Percentiles rank a stretch among this genome's conserved stretches.
These are phyloP conservation scores for Apis laboriosa DNA, from an alignment of 1,140 invertebrate species.

Conservation along the genomic window DNA sequence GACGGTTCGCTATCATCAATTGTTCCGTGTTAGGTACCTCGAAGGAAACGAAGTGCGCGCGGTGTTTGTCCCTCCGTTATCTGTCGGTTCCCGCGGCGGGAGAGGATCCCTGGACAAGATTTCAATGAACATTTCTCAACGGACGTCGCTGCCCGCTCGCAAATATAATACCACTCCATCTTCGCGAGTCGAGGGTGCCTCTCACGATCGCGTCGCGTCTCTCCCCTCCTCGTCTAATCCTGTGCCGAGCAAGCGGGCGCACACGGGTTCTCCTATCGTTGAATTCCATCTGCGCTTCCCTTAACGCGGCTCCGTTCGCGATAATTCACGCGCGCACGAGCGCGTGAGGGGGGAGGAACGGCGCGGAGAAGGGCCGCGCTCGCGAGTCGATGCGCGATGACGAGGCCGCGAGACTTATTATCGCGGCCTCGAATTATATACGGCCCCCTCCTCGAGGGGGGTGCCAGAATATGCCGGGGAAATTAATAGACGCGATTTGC, in stretches of 20 bases:
- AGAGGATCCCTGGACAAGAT: conserved; percentile 41
- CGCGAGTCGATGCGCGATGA: conserved; percentile 40
- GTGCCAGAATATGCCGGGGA: too few species aligned
- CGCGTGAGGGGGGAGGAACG: neutral
- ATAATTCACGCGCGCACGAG: conserved; percentile 51
- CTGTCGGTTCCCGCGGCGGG: neutral
- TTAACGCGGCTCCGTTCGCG: conserved; percentile 27
- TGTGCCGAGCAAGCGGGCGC: neutral
- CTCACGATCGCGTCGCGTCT: neutral
- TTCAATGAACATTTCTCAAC: conserved; percentile 62
- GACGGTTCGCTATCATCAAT: conserved; percentile 62
- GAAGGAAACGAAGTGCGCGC: neutral
- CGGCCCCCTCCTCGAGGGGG: too few species aligned
- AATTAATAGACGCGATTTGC: conserved; percentile 34
- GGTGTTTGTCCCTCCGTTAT: neutral
- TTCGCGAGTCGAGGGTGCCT: neutral
- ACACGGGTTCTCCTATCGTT: conserved; percentile 21
- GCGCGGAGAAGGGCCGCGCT: conserved; percentile 36
- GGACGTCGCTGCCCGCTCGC: conserved; percentile 21
- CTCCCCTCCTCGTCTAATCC: conserved; percentile 30
- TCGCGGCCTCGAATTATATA: conserved; percentile 27
- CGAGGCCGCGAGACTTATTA: conserved; percentile 28
- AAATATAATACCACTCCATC: conserved; percentile 42
- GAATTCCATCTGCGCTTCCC: conserved; percentile 52
- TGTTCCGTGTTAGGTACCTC: conserved; percentile 55